Conservation (phyloP, 2,113 vertebrate species). For the Galeopterus variegatus region DNA sequence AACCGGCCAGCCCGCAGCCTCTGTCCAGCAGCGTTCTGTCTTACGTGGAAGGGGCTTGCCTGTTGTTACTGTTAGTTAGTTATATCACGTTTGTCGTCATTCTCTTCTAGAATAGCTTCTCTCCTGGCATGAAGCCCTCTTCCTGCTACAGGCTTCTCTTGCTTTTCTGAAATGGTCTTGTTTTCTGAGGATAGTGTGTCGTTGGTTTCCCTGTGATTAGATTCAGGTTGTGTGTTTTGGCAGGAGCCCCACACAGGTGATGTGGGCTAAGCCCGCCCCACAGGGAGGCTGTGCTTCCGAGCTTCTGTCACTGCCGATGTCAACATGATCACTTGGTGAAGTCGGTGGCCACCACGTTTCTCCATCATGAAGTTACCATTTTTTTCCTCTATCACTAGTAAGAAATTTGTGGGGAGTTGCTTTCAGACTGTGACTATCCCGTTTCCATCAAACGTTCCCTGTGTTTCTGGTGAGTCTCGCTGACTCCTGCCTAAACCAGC, state of each 20-base stretch:
- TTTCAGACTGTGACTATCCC: background rate
- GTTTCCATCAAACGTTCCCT: background rate
- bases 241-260: rapidly evolving
- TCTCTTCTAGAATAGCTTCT: background rate
- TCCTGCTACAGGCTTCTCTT: background rate
- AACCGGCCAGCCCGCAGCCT: background rate
- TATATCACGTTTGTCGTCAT: rapidly evolving
- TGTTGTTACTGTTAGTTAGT: too few species aligned
- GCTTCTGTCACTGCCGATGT: background rate
- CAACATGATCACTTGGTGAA: background rate
- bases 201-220: rapidly evolving
- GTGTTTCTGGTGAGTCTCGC: background rate
- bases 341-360: rapidly evolving
- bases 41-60: background rate
- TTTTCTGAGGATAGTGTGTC: background rate
- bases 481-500: background rate
- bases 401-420: background rate
- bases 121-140: background rate
- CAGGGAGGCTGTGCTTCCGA: background rate
- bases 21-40: background rate
- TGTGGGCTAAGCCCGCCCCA: background rate
- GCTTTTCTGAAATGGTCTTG: background rate
- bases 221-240: background rate
- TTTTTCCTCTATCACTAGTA: background rate
- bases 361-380: rapidly evolving